Percentiles rank a stretch among this genome's conserved stretches.
Conservation (phyloP, 1,140 invertebrate genomes). For the Dryas iulia region DNA sequence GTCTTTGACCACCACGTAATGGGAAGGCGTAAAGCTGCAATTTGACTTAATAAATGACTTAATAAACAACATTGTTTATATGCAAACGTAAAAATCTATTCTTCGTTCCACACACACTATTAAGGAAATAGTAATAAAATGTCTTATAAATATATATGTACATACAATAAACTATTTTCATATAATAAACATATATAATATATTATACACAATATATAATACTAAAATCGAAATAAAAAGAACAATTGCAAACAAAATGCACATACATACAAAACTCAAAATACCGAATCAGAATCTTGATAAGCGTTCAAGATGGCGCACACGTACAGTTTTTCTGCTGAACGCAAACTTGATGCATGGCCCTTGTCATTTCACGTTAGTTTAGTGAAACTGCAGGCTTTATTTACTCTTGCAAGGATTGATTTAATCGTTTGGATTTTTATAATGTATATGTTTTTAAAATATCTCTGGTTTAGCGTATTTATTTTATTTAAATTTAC, state of each 20-base stretch:
- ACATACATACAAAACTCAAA: background rate
- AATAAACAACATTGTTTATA: no score
- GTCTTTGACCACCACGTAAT: no score
- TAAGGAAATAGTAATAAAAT: no score
- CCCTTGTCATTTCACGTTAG: constrained; percentile 45
- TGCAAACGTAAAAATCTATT: no score
- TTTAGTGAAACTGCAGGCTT: constrained; percentile 33
- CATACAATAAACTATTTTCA: no score
- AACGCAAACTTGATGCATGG: constrained; percentile 40
- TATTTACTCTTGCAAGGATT: constrained; percentile 30
- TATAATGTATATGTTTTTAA: background rate
- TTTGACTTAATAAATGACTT: no score
- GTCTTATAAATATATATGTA: no score
- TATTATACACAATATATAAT: background rate
- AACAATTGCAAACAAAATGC: background rate
- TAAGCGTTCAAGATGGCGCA: constrained; percentile 9
- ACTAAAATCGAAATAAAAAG: background rate
- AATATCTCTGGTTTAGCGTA: no score
- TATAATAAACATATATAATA: background rate
- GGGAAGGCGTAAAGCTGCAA: no score
- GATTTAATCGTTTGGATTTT: constrained; percentile 23
- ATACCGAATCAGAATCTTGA: constrained; percentile 3
- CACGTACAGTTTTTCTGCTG: constrained; percentile 34
- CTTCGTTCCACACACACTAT: no score
- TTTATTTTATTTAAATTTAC: no score